Conservation (phyloP, 1,140 invertebrate species). For the Drosophila aff. region DNA sequence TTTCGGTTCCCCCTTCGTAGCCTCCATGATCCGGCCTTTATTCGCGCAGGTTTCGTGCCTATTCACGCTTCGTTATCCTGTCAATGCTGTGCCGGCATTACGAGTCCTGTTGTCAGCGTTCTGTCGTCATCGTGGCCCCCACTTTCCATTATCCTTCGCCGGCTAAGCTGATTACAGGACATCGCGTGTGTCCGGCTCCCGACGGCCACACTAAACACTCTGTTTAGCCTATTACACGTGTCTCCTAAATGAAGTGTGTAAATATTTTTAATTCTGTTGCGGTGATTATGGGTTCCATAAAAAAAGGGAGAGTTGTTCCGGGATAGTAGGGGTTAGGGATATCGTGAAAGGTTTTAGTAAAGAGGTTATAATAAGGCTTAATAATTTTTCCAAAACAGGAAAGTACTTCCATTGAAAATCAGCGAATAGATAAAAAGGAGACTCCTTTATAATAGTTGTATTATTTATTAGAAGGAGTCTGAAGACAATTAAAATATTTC, state of each 20-base stretch:
- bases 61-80: constrained; percentile 83
- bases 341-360: neutral
- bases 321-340: neutral
- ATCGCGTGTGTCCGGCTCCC: constrained; percentile 49
- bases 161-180: constrained; percentile 61
- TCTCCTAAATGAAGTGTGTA: constrained; percentile 68
- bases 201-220: constrained; percentile 32
- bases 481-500: neutral
- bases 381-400: neutral
- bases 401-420: neutral
- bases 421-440: neutral
- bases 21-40: constrained; percentile 23
- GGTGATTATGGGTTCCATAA: constrained; percentile 43
- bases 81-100: constrained; percentile 71
- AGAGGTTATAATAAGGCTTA: neutral
- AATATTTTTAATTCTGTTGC: constrained; percentile 67
- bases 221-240: constrained; percentile 78
- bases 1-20: constrained; percentile 9
- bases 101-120: constrained; percentile 62
- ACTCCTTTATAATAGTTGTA: neutral
- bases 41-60: constrained; percentile 77
- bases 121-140: constrained; percentile 35
- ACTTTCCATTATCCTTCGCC: constrained; percentile 16
- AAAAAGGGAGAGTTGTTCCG: constrained; percentile 12
- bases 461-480: neutral